Evolutionary conservation across 2,113 vertebrate genomes (phyloP), one percentile per base, ranked within the genome.

Genomic region (Ivindomyrus marchei): DNA sequence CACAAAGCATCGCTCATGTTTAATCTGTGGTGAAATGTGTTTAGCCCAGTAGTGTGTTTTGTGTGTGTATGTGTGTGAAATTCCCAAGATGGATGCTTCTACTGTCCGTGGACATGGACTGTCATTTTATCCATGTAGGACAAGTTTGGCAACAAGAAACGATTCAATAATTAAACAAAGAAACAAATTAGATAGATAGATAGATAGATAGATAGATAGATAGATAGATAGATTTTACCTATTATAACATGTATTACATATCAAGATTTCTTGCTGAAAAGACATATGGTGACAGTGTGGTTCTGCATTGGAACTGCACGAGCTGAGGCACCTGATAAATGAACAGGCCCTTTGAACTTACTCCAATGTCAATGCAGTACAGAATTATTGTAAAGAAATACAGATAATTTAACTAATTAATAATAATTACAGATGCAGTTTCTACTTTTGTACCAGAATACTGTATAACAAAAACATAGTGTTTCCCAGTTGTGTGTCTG

Each of bases 1-100:
- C 92, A 87, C 87, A 90, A 90, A 89, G 90, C 85, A 94, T 93
- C 91, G 89, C 89, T 92, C 94, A 92, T 83, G 77, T 89, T 92
- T 91, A 74, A 91, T 92, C n/a, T 70, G 89, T 62, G 85, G 24
- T 56, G 49, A 83, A 89, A 89, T n/a, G 88, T 80, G 89, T 88
- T 58, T 88, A 89, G n/a, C 62, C n/a, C 70, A 88, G 89, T 80
- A 36, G 45, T 56, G 53, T 56, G 53, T 56, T 19, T 5, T 56
- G 15, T 53, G 52, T 53, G 15, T 31, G 21, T 45, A 11, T 84
- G 56, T 74, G 83, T 24, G n/a, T 36, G 45, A 47, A 74, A 89
- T 89, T 91, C 91, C 88, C 42, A 13, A 49, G 89, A 92, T 17
- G 70, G 58, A 62, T 85, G 90, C 89, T 46, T 53, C 66, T 46